Base-by-base conservation (phyloP, 2,113 vertebrate genomes). In the Tenrec ecaudatus region DNA sequence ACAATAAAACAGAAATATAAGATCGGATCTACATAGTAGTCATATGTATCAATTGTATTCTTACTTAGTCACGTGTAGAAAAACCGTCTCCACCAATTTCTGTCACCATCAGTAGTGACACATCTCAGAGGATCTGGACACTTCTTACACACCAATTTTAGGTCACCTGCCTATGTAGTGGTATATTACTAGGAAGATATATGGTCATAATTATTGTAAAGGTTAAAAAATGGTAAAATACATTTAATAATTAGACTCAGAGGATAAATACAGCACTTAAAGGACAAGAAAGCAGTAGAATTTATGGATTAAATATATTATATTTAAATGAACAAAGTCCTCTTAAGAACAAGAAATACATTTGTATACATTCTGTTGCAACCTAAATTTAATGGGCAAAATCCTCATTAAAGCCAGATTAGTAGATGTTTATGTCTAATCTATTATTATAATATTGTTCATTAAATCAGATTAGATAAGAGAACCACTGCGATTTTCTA, bases 361-460 rank as follows among this genome's bases (percentile, higher is more conserved):
- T 23, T 76, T 82, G 58, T 89, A 77, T 64, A 62, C 12, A 33
- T 75, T 19, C 4, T 23, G 27, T 40, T 91, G 20, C 6, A 75
- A 81, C 73, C 89, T 8, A 19, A 36, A 62, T 71, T 94, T 87
- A 93, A 95, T 60, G 29, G 78, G 33, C 73, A 94, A 81, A 69
- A 0, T 75, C 29, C 20, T 82, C 43, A n/a, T 43, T 83, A 88
- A 93, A 58, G 78, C 19, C n/a, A 90, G 17, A 1, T 78, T 33
- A 66, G 76, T 89, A 62, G 58, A 75, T 92, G 76, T 90, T 88
- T 17, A n/a, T 93, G 14, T 68, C n/a, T 60, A 90, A 69, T 71
- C 36, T 66, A 69, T 73, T 96, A 58, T 15, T 64, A 78, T 36
- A 81, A 57, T 81, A 82, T 57, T 78, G 3, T 89, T 87, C 19